phyloP scores from a whole-genome alignment of 2,113 vertebrate species.

The Pandion haliaetus region DNA sequence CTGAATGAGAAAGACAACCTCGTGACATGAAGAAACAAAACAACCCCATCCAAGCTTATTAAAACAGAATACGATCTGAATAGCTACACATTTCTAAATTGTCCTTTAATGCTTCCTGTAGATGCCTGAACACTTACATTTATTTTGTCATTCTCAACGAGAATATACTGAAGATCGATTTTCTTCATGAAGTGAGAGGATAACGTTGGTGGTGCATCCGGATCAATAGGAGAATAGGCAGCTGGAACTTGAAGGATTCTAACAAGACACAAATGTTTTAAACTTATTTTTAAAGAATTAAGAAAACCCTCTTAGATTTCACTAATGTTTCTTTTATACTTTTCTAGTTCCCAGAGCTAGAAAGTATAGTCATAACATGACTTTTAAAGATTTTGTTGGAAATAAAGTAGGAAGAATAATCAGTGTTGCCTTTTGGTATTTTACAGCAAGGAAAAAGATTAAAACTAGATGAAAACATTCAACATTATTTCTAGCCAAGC shows the following conservation, averaged over 20 bases:
- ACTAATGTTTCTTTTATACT: not conserved
- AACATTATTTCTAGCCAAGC: not conserved
- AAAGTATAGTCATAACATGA: not conserved
- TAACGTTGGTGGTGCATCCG: constrained; percentile 77
- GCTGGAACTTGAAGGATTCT: constrained; percentile 89
- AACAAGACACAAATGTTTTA: constrained; percentile 8
- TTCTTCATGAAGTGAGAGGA: constrained; percentile 78
- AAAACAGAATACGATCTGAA: not conserved
- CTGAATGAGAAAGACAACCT: not conserved
- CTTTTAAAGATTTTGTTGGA: not conserved
- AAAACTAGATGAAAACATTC: not conserved
- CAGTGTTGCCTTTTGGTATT: not conserved
- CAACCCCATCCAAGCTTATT: not conserved
- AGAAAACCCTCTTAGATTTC: not conserved
- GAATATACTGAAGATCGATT: constrained; percentile 80
- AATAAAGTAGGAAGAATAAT: not conserved
- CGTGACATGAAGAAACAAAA: not conserved
- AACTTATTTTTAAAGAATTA: not conserved
- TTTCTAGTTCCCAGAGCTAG: not conserved
- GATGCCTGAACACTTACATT: constrained; percentile 71
- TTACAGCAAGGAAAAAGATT: not conserved
- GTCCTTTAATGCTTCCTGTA: not conserved
- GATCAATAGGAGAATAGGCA: constrained; percentile 89
- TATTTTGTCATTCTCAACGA: constrained; percentile 83
- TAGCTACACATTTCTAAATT: not conserved